A percentile compares a stretch with the other conserved stretches of the same genome.
These are phyloP conservation scores for Sebastes diploproa DNA, from an alignment of 2,797 vertebrate genomes.

Conservation along the genomic window DNA sequence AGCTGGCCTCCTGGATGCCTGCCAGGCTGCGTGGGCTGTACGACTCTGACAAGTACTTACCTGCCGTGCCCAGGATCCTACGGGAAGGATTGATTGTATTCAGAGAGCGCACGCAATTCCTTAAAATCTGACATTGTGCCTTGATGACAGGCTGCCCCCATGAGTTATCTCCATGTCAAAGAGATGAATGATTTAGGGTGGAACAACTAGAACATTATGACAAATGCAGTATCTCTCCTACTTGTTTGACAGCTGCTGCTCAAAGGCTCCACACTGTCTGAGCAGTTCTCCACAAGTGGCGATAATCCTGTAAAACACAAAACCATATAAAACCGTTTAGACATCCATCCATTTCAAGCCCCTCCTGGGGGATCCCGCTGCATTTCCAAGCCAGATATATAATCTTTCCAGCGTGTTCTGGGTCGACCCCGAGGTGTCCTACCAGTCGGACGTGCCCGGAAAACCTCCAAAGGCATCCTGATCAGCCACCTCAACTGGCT, in stretches of 20 bases:
- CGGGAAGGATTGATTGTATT: neutral
- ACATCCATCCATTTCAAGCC: neutral
- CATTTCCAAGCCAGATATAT: too few relatives aligned
- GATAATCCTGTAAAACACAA: conserved; percentile 86
- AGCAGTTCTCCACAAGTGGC: conserved; percentile 95
- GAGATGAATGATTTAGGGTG: neutral
- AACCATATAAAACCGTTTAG: neutral
- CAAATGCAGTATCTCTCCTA: conserved; percentile 57
- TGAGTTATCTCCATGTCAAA: neutral
- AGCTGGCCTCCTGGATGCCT: conserved; percentile 88
- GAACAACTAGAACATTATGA: neutral
- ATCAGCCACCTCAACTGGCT: too few relatives aligned
- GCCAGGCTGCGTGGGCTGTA: conserved; percentile 94
- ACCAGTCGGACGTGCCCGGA: fast-evolving
- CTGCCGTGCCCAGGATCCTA: conserved; percentile 92
- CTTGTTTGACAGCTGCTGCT: conserved; percentile 97
- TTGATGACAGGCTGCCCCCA: neutral
- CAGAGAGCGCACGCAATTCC: neutral
- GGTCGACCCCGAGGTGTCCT: too few relatives aligned
- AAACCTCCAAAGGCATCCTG: too few relatives aligned
- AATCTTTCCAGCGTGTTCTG: too few relatives aligned
- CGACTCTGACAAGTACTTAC: conserved; percentile 92
- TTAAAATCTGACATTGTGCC: neutral
- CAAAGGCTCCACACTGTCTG: conserved; percentile 92
- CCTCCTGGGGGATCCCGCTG: fast-evolving